These are phyloP conservation scores for Orthonevra nobilis DNA, from an alignment of 2,888 invertebrate genomes.

Conservation along the genomic window DNA sequence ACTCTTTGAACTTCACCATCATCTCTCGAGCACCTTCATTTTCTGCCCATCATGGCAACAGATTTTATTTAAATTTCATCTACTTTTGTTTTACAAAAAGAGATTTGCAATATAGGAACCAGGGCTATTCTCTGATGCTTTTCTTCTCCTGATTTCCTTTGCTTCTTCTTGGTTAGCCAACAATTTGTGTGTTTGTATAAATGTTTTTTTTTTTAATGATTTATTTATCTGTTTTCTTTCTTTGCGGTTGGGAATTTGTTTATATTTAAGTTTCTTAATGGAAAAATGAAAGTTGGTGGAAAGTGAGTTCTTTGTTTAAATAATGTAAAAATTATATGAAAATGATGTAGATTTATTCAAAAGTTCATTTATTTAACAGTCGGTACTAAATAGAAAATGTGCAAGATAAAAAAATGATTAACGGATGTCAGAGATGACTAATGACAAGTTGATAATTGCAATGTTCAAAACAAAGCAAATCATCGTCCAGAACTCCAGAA, in stretches of 20 bases:
- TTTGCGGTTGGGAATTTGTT: slow-evolving; percentile 41
- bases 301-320: slow-evolving; percentile 16
- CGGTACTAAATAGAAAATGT: too few species aligned
- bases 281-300: background rate
- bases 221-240: slow-evolving; percentile 23
- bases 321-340: background rate
- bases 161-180: slow-evolving; percentile 69
- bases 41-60: slow-evolving; percentile 38
- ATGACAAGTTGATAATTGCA: too few species aligned
- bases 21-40: slow-evolving; percentile 47
- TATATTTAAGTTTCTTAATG: background rate
- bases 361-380: too few species aligned
- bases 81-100: slow-evolving; percentile 1
- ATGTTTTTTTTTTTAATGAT: slow-evolving; percentile 17
- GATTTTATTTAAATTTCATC: slow-evolving; percentile 37
- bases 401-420: too few species aligned
- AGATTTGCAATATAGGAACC: slow-evolving; percentile 23
- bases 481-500: too few species aligned
- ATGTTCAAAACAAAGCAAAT: too few species aligned
- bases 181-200: slow-evolving; percentile 44
- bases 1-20: slow-evolving; percentile 21
- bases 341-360: too few species aligned
- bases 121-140: slow-evolving; percentile 53
- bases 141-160: slow-evolving; percentile 46
- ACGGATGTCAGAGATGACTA: too few species aligned